Base-by-base conservation (phyloP, 2,888 invertebrate species). In the Cheilosia variabilis region DNA sequence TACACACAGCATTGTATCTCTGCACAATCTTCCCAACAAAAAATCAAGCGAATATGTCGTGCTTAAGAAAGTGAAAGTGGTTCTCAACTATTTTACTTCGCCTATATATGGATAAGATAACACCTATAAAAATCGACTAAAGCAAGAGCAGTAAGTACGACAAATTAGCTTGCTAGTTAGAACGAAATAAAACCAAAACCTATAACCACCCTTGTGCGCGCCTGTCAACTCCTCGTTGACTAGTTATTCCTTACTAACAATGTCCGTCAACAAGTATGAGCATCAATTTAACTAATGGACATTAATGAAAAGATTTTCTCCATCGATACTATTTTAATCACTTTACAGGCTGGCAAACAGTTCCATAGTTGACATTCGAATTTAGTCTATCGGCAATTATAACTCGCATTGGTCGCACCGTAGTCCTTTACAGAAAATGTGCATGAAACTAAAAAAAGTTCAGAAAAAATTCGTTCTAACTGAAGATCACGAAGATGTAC, bases 261-360 rank as follows among this genome's bases (percentile, higher is more conserved):
- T 6, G 24, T 27, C 43, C 7, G 27, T 63, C 34, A 65, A 37
- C 50, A 50, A 34, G 7, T 58, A 13, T 7, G 7, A 58, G 13
- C 17, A 73, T 57, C 73, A 84, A 79, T 69, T 84, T 79, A 10
- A 52, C 75, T 79, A 84, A 84, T 84, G 63, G 69, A 65, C 45
- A 47, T 53, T 57, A 31, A 13, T 34, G 50, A 37, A 43, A 15
- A 63, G 73, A 84, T 84, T 55, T 45, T 31, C n/a, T 13, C 5
- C 17, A 15, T n/a, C 24, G 79, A 84, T 84, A 80, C 53, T 41
- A 66, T 60, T 60, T 76, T 71, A 75, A 84, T 84, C 69, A 75
- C 65, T 41, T 71, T 62, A 63, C 24, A 31, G 13, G 50, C 19
- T 1, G 34, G 34, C 31, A n/a, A 24, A 15, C 43, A 34, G 10